Evolutionary conservation across 2,888 invertebrate genomes (phyloP), one percentile per base, ranked within the genome.

Genomic region (Bedellia somnulentella): DNA sequence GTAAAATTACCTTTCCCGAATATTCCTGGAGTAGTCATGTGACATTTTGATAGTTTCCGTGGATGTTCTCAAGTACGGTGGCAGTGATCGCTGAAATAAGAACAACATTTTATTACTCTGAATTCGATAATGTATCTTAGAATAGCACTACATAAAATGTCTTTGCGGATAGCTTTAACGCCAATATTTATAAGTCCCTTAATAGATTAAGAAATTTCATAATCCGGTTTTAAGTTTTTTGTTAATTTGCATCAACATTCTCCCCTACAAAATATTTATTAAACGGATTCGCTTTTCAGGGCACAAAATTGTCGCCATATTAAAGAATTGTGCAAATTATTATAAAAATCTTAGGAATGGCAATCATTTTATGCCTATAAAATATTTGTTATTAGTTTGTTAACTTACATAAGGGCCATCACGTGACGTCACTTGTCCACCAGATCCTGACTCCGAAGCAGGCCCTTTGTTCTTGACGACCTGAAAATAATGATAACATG

Each of bases 381-480:
- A n/a, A n/a, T n/a, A n/a, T n/a, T n/a, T n/a, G n/a, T n/a, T n/a
- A n/a, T n/a, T n/a, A n/a, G n/a, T n/a, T n/a, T n/a, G n/a, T n/a
- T n/a, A n/a, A n/a, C n/a, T n/a, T 39, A 73, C 73, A 33, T 71
- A 73, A 25, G 67, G 52, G 37, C 64, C 62, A 31, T 67, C 63
- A 35, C 64, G 44, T 12, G 34, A 34, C 11, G 36, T 41, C 37
- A 57, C 61, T 0, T 50, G 49, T 30, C 57, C 57, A 26, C 43
- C 43, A 11, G 61, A 46, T 1, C 63, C 51, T 2, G 50, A 47
- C 13, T 68, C 71, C 0, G 66, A 52, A 0, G 57, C 39, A 0
- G 60, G 58, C 0, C 59, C 64, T 30, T 67, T 70, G 45, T 64
- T 67, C 35, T 71, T 73, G 21, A 73, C 68, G 34, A 63, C 71